Evolutionary conservation across 2,888 invertebrate species (phyloP).

Genomic region (Choristoneura rosaceana): DNA sequence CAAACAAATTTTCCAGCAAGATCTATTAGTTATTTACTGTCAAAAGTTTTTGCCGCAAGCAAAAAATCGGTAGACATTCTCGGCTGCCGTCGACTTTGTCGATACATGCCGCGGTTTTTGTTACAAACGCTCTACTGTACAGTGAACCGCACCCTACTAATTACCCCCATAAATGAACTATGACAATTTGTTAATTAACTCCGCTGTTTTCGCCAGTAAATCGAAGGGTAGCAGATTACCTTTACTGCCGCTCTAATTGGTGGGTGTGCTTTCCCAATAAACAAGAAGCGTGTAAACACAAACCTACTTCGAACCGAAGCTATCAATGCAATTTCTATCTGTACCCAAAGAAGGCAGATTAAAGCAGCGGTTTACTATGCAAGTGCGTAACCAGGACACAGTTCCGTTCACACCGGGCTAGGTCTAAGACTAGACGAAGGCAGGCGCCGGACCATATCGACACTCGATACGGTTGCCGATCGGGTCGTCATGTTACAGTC

Average conservation of each 20-base stretch:
- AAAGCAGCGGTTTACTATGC: conserved; percentile 38
- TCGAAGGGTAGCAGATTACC: conserved; percentile 14
- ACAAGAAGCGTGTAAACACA: conserved; percentile 29
- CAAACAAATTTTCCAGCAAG: conserved; percentile 4
- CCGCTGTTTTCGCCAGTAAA: conserved; percentile 24
- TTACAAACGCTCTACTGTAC: neutral
- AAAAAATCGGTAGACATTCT: conserved; percentile 14
- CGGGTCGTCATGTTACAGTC: conserved; percentile 68
- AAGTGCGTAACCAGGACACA: conserved; percentile 63
- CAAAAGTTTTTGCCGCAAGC: conserved; percentile 26
- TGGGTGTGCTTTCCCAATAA: conserved; percentile 35
- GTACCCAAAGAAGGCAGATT: conserved; percentile 14
- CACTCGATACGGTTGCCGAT: conserved; percentile 70
- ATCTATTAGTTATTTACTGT: neutral
- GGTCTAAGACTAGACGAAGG: conserved; percentile 43
- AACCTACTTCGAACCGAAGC: conserved; percentile 16
- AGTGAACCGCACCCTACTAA: conserved; percentile 6
- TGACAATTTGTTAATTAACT: conserved; percentile 26
- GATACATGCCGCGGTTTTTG: conserved; percentile 21
- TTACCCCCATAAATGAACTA: conserved; percentile 19
- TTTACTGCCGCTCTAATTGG: conserved; percentile 15
- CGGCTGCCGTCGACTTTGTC: conserved; percentile 13
- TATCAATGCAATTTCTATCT: conserved; percentile 34
- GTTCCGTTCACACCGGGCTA: conserved; percentile 62
- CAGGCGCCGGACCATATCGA: conserved; percentile 69